Base-by-base conservation (phyloP, 2,888 invertebrate genomes). In the Eulithis testata region DNA sequence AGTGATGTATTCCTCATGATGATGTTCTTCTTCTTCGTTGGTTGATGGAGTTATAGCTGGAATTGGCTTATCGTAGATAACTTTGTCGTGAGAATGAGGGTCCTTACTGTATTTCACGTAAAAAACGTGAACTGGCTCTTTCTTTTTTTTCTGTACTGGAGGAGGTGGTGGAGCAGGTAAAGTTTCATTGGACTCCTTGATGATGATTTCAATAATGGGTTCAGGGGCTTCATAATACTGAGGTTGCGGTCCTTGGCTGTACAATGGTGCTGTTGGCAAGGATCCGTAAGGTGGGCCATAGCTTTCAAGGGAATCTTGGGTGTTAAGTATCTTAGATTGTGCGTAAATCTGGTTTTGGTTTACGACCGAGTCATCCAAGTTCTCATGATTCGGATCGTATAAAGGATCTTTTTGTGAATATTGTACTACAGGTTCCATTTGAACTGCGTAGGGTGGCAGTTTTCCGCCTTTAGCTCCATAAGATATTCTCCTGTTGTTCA, bases 71-170 rank as follows among this genome's bases (percentile, higher is more conserved):
- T 97, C 97, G 81, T 97, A 96, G 59, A 97, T 94, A 11, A 97
- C 94, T 73, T 96, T 95, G 55, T 96, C 94, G 73, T 96, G 95
- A 0, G 95, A 94, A 73, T 95, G 94, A 11, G 96, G 96, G 78
- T 97, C 97, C 84, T 97, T 97, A 82, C 97, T 97, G 82, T 98
- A 98, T 86, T 97, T 97, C 0, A 98, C 97, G 81, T 97, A 98
- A 83, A 97, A 98, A 0, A 98, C 98, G 78, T 98, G 97, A 47
- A 97, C 97, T 37, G 97, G 97, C 81, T 97, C 97, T 80, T 97
- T 97, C 71, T 94, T 93, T 77, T 91, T 93, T 76, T 92, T 92
- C 11, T 76, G 86, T 11, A 94, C 86, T 12, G 93, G 92, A 2
- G 93, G 94, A 8, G 94, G 90, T 1, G 95, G 94, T 4, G 94